A percentile compares a stretch with the other conserved stretches of the same genome.
phyloP scores from a whole-genome alignment of 2,888 invertebrate species.

The Scaptomyza cyrtandrae region DNA sequence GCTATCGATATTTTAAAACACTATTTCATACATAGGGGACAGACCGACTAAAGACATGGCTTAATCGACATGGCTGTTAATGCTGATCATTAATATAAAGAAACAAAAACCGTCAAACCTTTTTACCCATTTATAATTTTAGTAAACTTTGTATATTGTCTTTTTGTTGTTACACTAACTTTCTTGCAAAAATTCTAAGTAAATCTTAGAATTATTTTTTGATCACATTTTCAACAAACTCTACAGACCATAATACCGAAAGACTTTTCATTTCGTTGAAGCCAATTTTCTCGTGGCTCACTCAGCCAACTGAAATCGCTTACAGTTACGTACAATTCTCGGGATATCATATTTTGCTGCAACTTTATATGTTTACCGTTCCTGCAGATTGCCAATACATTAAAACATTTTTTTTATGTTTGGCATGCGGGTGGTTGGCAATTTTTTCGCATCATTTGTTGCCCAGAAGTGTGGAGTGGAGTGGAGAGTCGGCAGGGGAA shows the following conservation, averaged over 20 bases:
- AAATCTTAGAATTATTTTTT: background rate
- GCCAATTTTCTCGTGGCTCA: slow-evolving; percentile 7
- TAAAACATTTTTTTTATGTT: slow-evolving; percentile 69
- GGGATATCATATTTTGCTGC: slow-evolving; percentile 42
- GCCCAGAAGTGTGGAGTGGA: slow-evolving; percentile 29
- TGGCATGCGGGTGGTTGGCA: slow-evolving; percentile 63
- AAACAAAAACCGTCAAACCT: no score
- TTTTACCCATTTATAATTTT: no score
- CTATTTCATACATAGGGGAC: no score
- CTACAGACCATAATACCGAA: no score
- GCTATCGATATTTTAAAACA: no score
- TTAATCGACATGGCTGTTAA: no score
- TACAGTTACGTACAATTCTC: slow-evolving; percentile 34
- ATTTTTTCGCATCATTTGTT: slow-evolving; percentile 78
- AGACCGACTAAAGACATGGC: no score
- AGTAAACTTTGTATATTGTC: no score
- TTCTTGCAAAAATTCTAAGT: no score
- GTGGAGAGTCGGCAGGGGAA: slow-evolving; percentile 8
- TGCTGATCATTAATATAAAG: no score
- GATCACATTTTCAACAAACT: background rate
- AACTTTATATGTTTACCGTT: slow-evolving; percentile 43
- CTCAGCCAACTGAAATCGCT: slow-evolving; percentile 12
- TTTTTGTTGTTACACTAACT: no score
- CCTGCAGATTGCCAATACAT: slow-evolving; percentile 64
- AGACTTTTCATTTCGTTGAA: background rate